These are phyloP conservation scores for Eublepharis macularius DNA, from an alignment of 2,113 vertebrate species.

Conservation along the genomic window DNA sequence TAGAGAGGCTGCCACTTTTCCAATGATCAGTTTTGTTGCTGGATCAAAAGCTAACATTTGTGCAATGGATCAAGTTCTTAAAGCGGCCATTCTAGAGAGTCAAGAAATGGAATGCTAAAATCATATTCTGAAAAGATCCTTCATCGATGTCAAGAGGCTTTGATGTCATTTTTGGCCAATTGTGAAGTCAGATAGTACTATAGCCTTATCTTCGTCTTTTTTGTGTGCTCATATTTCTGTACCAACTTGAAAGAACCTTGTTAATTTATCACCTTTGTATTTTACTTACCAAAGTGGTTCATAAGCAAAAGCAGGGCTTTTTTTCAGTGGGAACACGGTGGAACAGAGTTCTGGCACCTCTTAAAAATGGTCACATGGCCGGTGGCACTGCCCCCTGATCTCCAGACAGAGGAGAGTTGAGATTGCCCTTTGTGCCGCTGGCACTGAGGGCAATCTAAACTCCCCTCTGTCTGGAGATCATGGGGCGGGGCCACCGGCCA, in stretches of 20 bases:
- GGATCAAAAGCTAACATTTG: background rate
- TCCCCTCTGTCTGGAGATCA: no score
- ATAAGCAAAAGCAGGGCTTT: no score
- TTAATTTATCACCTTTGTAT: background rate
- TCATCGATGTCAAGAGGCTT: background rate
- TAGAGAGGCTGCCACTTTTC: background rate
- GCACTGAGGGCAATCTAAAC: no score
- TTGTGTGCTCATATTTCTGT: background rate
- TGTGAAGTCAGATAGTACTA: background rate
- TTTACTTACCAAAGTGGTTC: background rate
- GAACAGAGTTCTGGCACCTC: no score
- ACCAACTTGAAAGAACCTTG: conserved; percentile 9
- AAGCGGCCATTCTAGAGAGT: background rate
- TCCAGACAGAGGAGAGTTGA: no score
- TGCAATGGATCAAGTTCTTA: background rate
- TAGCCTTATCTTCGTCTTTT: background rate
- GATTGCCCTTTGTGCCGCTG: no score
- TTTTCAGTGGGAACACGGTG: no score
- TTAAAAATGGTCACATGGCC: no score
- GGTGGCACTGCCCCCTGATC: no score
- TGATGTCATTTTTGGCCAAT: background rate
- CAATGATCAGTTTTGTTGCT: background rate
- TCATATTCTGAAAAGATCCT: background rate
- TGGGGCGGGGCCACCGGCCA: no score
- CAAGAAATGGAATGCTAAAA: background rate